These are phyloP conservation scores for Ormyrus pomaceus DNA, from an alignment of 2,888 invertebrate species.

Conservation along the genomic window DNA sequence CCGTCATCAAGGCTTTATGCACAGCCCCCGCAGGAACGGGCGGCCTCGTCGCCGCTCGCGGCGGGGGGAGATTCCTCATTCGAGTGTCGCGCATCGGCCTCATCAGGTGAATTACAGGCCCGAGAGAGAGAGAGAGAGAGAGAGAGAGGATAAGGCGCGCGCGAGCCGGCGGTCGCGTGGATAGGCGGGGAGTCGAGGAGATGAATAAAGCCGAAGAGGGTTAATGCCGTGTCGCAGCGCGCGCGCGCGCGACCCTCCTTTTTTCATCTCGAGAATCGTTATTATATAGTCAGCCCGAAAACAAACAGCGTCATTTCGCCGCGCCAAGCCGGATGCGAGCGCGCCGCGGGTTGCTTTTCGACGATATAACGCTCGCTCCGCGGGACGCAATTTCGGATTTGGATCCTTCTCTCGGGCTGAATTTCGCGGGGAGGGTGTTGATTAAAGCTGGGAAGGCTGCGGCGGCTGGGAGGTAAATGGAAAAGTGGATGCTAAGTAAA, in stretches of 20 bases:
- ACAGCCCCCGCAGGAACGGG: not conserved
- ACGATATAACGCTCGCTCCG: no score
- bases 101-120: slow-evolving; percentile 75
- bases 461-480: no score
- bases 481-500: no score
- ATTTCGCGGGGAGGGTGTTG: no score
- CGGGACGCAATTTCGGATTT: no score
- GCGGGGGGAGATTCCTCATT: slow-evolving; percentile 29
- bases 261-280: not conserved
- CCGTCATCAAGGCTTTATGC: not conserved
- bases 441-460: no score
- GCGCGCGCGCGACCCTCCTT: slow-evolving; percentile 13
- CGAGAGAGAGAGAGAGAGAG: slow-evolving; percentile 59
- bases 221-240: slow-evolving; percentile 59
- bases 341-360: not conserved
- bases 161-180: slow-evolving; percentile 71
- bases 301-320: slow-evolving; percentile 39
- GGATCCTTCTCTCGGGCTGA: no score
- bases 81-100: slow-evolving; percentile 73
- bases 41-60: no score
- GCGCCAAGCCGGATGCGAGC: slow-evolving; percentile 8
- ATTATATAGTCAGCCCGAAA: slow-evolving; percentile 15
- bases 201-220: slow-evolving; percentile 57
- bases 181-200: slow-evolving; percentile 69
- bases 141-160: slow-evolving; percentile 39